phyloP scores from a whole-genome alignment of 2,113 vertebrate genomes.

The Sorex fumeus region DNA sequence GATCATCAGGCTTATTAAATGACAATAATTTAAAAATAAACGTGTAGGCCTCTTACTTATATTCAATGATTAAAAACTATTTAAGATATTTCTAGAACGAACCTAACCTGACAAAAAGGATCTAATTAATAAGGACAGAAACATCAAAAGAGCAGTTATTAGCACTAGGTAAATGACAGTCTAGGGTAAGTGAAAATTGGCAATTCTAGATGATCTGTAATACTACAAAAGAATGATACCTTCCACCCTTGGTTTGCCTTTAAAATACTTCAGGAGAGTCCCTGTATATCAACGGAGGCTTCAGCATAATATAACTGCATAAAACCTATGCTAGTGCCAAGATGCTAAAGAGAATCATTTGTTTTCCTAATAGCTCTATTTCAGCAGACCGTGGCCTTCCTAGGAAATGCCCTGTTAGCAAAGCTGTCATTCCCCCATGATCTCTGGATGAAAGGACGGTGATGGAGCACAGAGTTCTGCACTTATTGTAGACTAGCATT shows the following conservation, averaged over 20 bases:
- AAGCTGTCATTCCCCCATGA: conserved; percentile 86
- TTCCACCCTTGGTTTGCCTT: conserved; percentile 79
- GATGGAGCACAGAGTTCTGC: conserved; percentile 78
- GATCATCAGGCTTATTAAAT: background rate
- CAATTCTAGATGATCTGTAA: conserved; percentile 71
- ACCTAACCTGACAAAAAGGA: conserved; percentile 63
- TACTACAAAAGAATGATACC: conserved; percentile 76
- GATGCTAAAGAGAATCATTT: conserved; percentile 87
- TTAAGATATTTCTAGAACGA: background rate
- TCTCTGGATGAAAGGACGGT: conserved; percentile 81
- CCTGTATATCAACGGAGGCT: conserved; percentile 75
- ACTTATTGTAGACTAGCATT: conserved; percentile 82
- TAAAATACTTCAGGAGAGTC: conserved; percentile 77
- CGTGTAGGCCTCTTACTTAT: background rate
- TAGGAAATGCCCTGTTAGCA: conserved; percentile 89
- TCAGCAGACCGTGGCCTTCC: conserved; percentile 83
- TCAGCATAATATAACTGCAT: conserved; percentile 83
- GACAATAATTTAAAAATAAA: conserved; percentile 1
- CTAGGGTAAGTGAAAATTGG: conserved; percentile 53
- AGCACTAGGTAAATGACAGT: conserved; percentile 24
- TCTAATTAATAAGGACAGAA: conserved; percentile 23
- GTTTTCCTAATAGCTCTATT: conserved; percentile 88
- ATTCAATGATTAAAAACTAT: background rate
- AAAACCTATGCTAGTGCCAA: conserved; percentile 82
- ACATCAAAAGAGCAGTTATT: conserved; percentile 39